These are phyloP conservation scores for Aricia agestis DNA, from an alignment of 1,140 invertebrate genomes.

Conservation along the genomic window DNA sequence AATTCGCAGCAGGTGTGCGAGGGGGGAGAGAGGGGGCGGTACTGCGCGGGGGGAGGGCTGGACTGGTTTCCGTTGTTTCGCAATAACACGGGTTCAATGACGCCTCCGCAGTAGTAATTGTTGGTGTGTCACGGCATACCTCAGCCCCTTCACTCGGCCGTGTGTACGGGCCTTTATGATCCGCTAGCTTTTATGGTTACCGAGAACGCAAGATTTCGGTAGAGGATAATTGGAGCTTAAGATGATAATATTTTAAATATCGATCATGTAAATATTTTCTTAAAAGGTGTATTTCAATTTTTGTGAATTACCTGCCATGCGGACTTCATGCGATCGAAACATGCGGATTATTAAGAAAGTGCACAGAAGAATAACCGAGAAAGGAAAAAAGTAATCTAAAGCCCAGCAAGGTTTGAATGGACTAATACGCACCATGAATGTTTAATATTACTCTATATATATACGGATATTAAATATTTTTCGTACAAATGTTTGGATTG, in stretches of 20 bases:
- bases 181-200: slow-evolving; percentile 1
- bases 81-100: slow-evolving; percentile 73
- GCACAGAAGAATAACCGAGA: no score
- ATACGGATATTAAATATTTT: neutral
- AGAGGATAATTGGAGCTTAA: neutral
- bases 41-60: slow-evolving; percentile 36
- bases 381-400: no score
- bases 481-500: slow-evolving; percentile 5
- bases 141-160: slow-evolving; percentile 49
- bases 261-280: no score
- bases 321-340: no score
- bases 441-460: neutral
- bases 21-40: slow-evolving; percentile 12
- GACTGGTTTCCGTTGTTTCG: slow-evolving; percentile 75
- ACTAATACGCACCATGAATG: no score
- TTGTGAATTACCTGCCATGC: no score
- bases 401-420: no score
- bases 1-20: slow-evolving; percentile 68
- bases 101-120: slow-evolving; percentile 68
- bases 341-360: no score
- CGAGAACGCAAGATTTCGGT: neutral
- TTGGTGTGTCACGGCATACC: slow-evolving; percentile 60
- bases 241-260: no score
- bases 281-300: no score
- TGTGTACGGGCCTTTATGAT: slow-evolving; percentile 16